These are phyloP conservation scores for Styela plicata DNA, from an alignment of 23 tunicate species.

Conservation along the genomic window DNA sequence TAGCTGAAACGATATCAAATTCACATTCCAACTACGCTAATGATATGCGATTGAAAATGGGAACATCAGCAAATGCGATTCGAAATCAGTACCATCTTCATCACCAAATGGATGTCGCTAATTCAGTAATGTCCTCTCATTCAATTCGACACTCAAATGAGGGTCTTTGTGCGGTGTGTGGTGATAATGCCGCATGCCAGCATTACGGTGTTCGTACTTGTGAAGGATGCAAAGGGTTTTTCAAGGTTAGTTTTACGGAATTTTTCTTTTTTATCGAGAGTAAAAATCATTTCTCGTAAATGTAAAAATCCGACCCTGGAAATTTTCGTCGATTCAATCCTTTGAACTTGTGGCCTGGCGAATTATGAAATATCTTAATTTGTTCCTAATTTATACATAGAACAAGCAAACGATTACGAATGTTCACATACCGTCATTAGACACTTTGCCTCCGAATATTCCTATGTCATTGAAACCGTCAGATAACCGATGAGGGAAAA, in stretches of 20 bases:
- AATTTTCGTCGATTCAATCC: neutral
- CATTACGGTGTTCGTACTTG: slow-evolving; percentile 98
- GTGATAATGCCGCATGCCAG: slow-evolving; percentile 98
- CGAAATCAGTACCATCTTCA: slow-evolving; percentile 2
- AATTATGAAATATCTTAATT: neutral
- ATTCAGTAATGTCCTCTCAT: neutral
- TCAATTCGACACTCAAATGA: slow-evolving; percentile 57
- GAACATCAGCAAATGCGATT: neutral
- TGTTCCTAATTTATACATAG: too few relatives aligned
- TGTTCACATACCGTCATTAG: neutral
- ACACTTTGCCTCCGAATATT: neutral
- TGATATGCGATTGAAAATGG: slow-evolving; percentile 10
- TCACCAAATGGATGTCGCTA: slow-evolving; percentile 6
- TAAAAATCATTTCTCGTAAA: too few relatives aligned
- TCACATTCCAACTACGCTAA: slow-evolving; percentile 7
- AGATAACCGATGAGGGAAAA: too few relatives aligned
- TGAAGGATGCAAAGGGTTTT: slow-evolving; percentile 99
- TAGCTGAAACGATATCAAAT: neutral
- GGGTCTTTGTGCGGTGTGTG: slow-evolving; percentile 96
- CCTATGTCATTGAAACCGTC: too few relatives aligned
- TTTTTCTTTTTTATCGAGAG: too few relatives aligned
- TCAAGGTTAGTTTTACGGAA: slow-evolving; percentile 80
- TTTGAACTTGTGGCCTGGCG: neutral
- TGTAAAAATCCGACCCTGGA: too few relatives aligned
- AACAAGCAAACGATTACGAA: too few relatives aligned